These are phyloP conservation scores for Phalacrocorax carbo DNA, from an alignment of 2,113 vertebrate species.

Conservation along the genomic window DNA sequence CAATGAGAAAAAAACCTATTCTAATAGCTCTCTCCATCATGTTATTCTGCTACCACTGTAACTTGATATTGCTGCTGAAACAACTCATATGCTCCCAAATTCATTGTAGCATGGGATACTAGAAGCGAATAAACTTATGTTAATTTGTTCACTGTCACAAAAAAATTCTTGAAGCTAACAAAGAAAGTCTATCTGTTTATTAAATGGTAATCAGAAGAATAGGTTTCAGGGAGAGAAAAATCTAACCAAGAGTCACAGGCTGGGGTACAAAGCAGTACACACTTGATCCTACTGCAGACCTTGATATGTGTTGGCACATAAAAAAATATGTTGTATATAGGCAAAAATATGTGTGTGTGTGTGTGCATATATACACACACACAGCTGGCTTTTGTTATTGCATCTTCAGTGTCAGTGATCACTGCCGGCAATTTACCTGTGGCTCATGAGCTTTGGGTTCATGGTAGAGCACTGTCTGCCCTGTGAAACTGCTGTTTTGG, in stretches of 20 bases:
- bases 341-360: rapidly evolving
- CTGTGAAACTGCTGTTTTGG: background rate
- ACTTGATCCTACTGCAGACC: background rate
- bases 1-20: background rate
- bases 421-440: background rate
- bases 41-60: background rate
- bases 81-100: background rate
- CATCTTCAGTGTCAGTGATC: background rate
- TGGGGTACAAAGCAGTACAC: background rate
- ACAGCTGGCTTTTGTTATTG: background rate
- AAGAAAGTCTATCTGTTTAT: background rate
- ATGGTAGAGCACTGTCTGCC: background rate
- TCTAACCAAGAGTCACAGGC: background rate
- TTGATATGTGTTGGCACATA: background rate
- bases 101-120: background rate
- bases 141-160: background rate
- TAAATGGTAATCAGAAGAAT: background rate
- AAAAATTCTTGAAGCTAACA: background rate
- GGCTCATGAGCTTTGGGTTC: background rate
- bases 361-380: rapidly evolving
- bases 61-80: background rate
- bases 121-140: background rate
- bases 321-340: background rate
- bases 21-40: background rate
- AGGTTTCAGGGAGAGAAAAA: background rate